A percentile compares a stretch with the other conserved stretches of the same genome.
Conservation (phyloP, 2,113 vertebrate genomes). For the Condylura cristata region DNA sequence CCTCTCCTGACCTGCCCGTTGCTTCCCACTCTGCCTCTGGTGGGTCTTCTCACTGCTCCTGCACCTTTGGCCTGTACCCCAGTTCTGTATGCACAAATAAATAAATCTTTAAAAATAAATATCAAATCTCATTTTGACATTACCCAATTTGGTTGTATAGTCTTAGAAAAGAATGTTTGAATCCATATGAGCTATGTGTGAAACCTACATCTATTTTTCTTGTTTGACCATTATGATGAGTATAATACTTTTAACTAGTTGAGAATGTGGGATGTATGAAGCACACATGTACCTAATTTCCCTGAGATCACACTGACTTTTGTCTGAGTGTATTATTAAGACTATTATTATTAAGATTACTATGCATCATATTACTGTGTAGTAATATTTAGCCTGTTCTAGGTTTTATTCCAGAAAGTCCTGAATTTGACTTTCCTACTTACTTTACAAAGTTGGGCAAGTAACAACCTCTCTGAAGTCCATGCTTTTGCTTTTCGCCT, state of each 20-base stretch:
- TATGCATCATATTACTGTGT: background rate
- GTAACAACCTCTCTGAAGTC: constrained; percentile 19
- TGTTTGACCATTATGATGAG: background rate
- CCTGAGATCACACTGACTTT: background rate
- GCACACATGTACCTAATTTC: background rate
- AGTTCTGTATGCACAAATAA: too few species aligned
- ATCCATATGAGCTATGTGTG: background rate
- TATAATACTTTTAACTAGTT: constrained; percentile 27
- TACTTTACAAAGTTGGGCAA: constrained; percentile 47
- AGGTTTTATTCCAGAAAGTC: constrained; percentile 25
- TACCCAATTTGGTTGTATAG: background rate
- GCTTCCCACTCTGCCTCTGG: too few species aligned
- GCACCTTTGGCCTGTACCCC: too few species aligned
- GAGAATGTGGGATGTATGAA: background rate
- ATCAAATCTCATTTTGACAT: constrained; percentile 24
- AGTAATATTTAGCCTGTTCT: background rate
- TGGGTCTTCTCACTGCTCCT: too few species aligned
- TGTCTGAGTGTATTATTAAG: background rate
- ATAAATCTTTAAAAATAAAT: too few species aligned
- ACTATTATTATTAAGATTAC: too few species aligned
- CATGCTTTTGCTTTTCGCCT: background rate
- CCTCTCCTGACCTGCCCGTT: too few species aligned
- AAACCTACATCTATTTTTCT: too few species aligned
- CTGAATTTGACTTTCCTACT: constrained; percentile 15
- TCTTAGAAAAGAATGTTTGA: constrained; percentile 30